Conservation (phyloP, 37 sponge, comb jelly and placozoan species). For the Halisarca cf. caerulea region DNA sequence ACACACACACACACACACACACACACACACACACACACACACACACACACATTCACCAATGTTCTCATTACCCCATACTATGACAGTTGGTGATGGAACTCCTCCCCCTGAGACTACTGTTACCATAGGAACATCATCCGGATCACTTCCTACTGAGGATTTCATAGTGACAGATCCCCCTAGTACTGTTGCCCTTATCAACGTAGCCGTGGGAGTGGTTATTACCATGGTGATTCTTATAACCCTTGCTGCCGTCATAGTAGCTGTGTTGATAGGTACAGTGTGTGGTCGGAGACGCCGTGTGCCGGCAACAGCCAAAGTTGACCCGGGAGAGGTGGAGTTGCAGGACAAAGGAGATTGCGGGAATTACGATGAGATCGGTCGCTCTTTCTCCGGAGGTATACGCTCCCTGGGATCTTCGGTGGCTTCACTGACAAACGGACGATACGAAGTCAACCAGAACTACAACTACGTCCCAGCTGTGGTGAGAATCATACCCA, state of each 20-base stretch:
- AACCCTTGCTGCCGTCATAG: not conserved
- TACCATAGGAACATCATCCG: not conserved
- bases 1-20: constrained; percentile 25
- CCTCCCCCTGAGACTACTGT: not conserved
- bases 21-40: constrained; percentile 25
- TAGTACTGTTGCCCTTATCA: not conserved
- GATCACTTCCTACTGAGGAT: not conserved
- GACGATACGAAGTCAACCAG: constrained; percentile 17
- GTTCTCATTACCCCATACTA: no score
- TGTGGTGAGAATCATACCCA: not conserved
- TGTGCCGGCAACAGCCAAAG: not conserved
- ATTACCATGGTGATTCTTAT: not conserved
- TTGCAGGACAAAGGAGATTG: not conserved
- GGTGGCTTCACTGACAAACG: not conserved
- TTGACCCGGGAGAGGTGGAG: not conserved
- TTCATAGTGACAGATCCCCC: no score
- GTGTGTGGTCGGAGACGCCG: not conserved
- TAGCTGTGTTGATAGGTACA: not conserved
- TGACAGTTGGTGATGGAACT: not conserved
- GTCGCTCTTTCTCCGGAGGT: not conserved
- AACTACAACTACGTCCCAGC: not conserved
- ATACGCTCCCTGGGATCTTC: not conserved
- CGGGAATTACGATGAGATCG: not conserved
- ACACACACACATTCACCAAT: constrained; percentile 1
- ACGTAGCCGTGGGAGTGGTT: not conserved